Evolutionary conservation across 2,888 invertebrate genomes (phyloP), one percentile per base, ranked within the genome.

Genomic region (Dasysyrphus tricinctus): DNA sequence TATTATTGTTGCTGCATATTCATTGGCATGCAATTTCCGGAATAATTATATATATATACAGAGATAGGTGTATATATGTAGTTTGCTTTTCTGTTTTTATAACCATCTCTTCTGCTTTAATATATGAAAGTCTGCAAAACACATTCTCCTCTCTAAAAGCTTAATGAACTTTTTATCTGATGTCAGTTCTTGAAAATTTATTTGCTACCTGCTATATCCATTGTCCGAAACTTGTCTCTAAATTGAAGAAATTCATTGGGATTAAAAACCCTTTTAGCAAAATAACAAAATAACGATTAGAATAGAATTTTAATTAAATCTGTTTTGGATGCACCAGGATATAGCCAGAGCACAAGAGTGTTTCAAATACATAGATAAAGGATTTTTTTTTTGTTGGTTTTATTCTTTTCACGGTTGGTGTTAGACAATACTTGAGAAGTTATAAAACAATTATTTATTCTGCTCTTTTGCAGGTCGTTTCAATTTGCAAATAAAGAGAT

Each of bases 181-280:
- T 61, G 61, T 42, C 42, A 42, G 61, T 39, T 37, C 42, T 42
- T 61, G 24, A 19, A 24, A 61, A 61, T 61, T 61, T 61, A 61
- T 61, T 61, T 42, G 61, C 39, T 19, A 9, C 2, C 19, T 2
- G 19, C 4, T 19, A 14, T 61, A n/a, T 61, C 42, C 34, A 37
- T 57, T 57, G 57, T 57, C 39, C 42, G 42, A 61, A 61, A 37
- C 6, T 57, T 61, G 65, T 47, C 47, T 65, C 29, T 47, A 63
- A 63, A 42, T 61, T 42, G 39, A 61, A 61, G 61, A 63, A 63
- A 63, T 63, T 63, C 63, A 63, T 63, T 29, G 63, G 63, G 44
- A 44, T 44, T 44, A 44, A 63, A 47, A 32, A 59, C 29, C 44
- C 44, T 63, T 63, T 63, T 32, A 63, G 63, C 44, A 63, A 63